Evolutionary conservation across 2,113 vertebrate species (phyloP).

Genomic region (Rhagologus leucostigma): DNA sequence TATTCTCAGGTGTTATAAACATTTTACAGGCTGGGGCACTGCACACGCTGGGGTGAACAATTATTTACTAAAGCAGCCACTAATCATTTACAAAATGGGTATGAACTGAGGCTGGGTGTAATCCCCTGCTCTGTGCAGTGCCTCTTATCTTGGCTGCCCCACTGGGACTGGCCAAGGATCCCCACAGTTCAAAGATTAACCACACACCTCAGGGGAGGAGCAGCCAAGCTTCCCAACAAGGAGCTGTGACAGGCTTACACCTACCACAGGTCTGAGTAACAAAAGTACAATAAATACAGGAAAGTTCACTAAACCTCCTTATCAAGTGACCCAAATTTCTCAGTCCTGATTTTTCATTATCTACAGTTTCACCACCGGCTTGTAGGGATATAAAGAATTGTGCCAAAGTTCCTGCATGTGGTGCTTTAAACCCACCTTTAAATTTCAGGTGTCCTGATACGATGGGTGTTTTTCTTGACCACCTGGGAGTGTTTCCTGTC

Average conservation of each 20-base stretch:
- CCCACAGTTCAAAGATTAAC: background rate
- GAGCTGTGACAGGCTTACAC: background rate
- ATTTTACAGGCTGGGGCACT: background rate
- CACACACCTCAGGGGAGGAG: background rate
- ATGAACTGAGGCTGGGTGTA: background rate
- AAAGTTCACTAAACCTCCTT: background rate
- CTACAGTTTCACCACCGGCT: background rate
- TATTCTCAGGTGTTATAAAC: background rate
- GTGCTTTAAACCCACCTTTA: background rate
- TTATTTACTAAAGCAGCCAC: conserved; percentile 5
- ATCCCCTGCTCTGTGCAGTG: background rate
- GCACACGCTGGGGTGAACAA: background rate
- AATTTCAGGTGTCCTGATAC: background rate
- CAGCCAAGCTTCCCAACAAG: background rate
- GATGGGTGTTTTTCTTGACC: background rate
- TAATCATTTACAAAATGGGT: conserved; percentile 8
- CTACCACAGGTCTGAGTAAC: background rate
- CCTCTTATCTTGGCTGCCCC: background rate
- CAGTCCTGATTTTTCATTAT: background rate
- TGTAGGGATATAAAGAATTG: background rate
- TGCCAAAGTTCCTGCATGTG: background rate
- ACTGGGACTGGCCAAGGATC: background rate
- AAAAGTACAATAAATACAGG: background rate
- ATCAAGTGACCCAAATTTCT: background rate
- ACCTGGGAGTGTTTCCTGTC: background rate